phyloP scores from a whole-genome alignment of 2,797 vertebrate genomes.

The Molossus molossus region DNA sequence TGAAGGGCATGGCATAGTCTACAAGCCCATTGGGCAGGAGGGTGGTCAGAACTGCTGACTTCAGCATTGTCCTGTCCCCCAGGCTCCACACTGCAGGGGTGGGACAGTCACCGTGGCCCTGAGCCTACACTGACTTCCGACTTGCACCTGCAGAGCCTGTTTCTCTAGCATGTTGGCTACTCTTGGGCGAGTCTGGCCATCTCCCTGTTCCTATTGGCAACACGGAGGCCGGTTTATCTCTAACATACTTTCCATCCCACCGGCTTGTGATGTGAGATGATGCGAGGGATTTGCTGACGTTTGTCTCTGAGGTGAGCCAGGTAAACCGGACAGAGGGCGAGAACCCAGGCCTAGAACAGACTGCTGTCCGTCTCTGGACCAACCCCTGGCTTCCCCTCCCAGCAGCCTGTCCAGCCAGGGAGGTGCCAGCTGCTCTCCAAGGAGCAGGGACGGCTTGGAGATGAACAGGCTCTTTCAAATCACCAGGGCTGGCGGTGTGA shows the following conservation, averaged over 20 bases:
- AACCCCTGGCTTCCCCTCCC: neutral
- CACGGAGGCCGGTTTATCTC: neutral
- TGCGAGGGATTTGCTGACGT: neutral
- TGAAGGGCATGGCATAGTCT: neutral
- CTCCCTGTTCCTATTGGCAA: neutral
- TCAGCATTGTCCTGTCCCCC: neutral
- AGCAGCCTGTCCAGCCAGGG: neutral
- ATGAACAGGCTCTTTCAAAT: conserved; percentile 87
- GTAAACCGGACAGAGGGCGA: neutral
- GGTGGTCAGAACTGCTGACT: neutral
- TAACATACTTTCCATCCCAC: neutral
- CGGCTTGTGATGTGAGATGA: neutral
- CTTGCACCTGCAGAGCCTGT: neutral
- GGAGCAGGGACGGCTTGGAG: conserved; percentile 82
- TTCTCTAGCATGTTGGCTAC: neutral
- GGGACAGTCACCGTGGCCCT: fast-evolving
- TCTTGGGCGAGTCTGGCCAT: fast-evolving
- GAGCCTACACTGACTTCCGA: neutral
- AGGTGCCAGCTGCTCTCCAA: conserved; percentile 70
- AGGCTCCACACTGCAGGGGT: fast-evolving
- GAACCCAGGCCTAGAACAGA: neutral
- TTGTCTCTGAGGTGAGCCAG: neutral
- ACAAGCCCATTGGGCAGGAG: neutral
- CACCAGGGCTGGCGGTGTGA: conserved; percentile 84
- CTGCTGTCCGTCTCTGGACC: neutral